These are phyloP conservation scores for Batillaria attramentaria DNA, from an alignment of 1,140 invertebrate species.

Conservation along the genomic window DNA sequence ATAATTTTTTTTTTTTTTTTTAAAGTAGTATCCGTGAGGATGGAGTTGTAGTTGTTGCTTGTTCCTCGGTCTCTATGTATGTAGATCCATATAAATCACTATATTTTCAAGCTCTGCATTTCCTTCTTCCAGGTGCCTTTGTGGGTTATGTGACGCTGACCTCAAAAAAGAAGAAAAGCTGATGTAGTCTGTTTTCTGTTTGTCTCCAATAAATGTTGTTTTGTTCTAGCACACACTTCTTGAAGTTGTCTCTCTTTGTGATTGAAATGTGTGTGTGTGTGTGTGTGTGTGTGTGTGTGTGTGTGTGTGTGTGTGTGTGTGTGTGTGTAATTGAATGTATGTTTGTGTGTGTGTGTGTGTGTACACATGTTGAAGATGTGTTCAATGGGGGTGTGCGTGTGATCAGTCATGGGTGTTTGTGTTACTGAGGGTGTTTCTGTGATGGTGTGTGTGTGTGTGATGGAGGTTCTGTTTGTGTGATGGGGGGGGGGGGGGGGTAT, in stretches of 20 bases:
- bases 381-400: slow-evolving; percentile 31
- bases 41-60: not conserved
- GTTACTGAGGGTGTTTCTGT: not conserved
- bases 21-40: not conserved
- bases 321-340: slow-evolving; percentile 21
- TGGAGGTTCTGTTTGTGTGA: not conserved
- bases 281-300: slow-evolving; percentile 25
- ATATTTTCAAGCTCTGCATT: not conserved
- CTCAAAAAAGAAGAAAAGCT: slow-evolving; percentile 33
- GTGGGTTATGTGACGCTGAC: slow-evolving; percentile 21
- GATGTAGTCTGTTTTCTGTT: not conserved
- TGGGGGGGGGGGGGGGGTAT: too few species aligned
- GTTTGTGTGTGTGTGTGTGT: slow-evolving; percentile 30
- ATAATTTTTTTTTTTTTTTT: not conserved
- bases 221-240: not conserved
- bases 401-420: slow-evolving; percentile 32
- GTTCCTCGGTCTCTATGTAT: not conserved
- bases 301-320: slow-evolving; percentile 24
- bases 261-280: slow-evolving; percentile 19
- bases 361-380: slow-evolving; percentile 28
- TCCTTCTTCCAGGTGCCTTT: slow-evolving; percentile 16
- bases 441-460: not conserved
- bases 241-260: not conserved
- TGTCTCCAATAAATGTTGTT: not conserved
- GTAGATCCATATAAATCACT: not conserved